Evolutionary conservation across 2,113 vertebrate genomes (phyloP).

Genomic region (Gyps fulvus): DNA sequence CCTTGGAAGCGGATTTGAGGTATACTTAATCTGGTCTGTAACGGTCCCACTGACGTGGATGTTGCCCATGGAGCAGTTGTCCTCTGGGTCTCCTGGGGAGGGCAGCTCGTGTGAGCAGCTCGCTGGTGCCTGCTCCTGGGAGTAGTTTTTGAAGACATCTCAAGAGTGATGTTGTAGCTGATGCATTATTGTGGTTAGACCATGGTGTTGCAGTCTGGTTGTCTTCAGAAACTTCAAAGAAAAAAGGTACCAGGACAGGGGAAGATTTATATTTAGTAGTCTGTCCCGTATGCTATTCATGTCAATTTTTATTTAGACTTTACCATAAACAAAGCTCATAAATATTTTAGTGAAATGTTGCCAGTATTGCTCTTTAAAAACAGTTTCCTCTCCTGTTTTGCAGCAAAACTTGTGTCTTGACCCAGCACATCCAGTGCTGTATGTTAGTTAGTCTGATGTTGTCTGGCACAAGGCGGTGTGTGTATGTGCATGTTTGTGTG

Average conservation of each 20-base stretch:
- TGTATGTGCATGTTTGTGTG: accelerated
- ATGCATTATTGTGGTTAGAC: accelerated
- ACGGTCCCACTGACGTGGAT: not conserved
- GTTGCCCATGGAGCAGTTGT: accelerated
- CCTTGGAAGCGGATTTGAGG: not conserved
- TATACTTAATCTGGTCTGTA: accelerated
- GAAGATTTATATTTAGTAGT: not conserved
- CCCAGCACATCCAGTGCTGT: not conserved
- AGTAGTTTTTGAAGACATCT: not conserved
- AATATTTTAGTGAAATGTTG: not conserved
- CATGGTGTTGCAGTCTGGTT: not conserved
- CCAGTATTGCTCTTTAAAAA: not conserved
- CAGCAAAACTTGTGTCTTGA: not conserved
- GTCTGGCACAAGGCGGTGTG: accelerated
- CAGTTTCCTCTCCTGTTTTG: not conserved
- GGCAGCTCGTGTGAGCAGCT: not conserved
- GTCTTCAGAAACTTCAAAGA: not conserved
- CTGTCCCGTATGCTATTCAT: accelerated
- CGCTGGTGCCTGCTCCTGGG: no score
- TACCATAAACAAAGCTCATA: not conserved
- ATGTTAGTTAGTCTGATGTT: not conserved
- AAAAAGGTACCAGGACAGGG: not conserved
- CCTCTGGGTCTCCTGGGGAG: not conserved
- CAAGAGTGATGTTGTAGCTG: not conserved
- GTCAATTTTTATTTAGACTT: not conserved